Percentiles rank a stretch among this genome's conserved stretches.
Conservation (phyloP, 2,888 invertebrate species). For the Habrosyne pyritoides region DNA sequence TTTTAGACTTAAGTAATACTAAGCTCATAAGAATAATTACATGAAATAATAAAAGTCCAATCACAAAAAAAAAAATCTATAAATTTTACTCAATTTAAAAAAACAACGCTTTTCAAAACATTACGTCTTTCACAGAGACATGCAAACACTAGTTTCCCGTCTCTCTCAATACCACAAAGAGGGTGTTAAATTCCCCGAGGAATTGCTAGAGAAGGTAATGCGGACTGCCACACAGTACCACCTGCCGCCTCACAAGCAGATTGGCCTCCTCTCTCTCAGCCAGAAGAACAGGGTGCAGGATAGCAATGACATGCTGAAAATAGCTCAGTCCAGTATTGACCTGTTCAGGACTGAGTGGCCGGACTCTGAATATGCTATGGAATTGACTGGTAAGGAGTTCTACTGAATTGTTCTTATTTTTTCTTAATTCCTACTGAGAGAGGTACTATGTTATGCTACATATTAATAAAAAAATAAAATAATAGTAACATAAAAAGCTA, state of each 20-base stretch:
- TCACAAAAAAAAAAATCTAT: no score
- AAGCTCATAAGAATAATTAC: no score
- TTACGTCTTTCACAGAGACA: slow-evolving; percentile 41
- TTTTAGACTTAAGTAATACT: no score
- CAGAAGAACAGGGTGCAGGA: slow-evolving; percentile 36
- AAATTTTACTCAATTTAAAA: no score
- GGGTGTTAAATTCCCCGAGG: slow-evolving; percentile 54
- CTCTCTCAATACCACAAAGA: slow-evolving; percentile 62
- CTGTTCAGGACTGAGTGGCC: slow-evolving; percentile 62
- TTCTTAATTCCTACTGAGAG: no score
- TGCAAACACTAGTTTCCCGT: slow-evolving; percentile 49
- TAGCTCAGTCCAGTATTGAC: slow-evolving; percentile 53
- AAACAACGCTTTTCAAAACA: not conserved
- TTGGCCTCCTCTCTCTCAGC: slow-evolving; percentile 54
- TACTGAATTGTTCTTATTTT: no score
- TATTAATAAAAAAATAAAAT: no score
- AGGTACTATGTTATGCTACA: not conserved
- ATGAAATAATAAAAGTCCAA: no score
- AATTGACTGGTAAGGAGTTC: slow-evolving; percentile 50
- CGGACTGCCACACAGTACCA: slow-evolving; percentile 36
- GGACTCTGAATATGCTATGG: slow-evolving; percentile 31
- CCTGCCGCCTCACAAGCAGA: slow-evolving; percentile 60
- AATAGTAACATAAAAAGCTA: no score
- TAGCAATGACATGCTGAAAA: slow-evolving; percentile 44
- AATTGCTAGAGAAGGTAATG: slow-evolving; percentile 46